These are phyloP conservation scores for Drosophila stalkeri DNA, from an alignment of 2,888 invertebrate species.

Conservation along the genomic window DNA sequence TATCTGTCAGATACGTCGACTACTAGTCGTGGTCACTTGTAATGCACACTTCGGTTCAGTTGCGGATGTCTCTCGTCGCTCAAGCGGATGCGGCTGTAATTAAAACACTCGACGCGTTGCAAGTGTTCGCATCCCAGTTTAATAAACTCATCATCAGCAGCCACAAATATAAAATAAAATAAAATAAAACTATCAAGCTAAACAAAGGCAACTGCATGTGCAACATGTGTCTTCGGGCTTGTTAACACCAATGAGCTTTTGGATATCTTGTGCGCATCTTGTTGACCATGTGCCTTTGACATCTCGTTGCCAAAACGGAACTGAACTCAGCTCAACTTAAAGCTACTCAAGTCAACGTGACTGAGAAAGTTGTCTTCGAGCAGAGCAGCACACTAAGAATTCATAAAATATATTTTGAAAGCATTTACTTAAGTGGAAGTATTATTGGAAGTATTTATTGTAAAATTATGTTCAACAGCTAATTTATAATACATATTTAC, in stretches of 20 bases:
- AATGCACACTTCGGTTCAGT: conserved; percentile 21
- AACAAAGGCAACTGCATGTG: conserved; percentile 11
- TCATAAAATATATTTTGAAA: neutral
- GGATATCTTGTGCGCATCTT: conserved; percentile 6
- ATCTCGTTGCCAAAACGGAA: conserved; percentile 58
- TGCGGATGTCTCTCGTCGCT: conserved; percentile 47
- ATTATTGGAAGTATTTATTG: neutral
- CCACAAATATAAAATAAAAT: conserved; percentile 1
- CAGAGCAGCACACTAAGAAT: neutral
- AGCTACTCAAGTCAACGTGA: conserved; percentile 1
- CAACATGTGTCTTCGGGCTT: conserved; percentile 21
- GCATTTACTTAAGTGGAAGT: neutral
- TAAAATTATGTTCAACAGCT: neutral
- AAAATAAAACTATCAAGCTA: neutral
- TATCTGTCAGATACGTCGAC: conserved; percentile 23
- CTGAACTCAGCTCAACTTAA: conserved; percentile 7
- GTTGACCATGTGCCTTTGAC: conserved; percentile 58
- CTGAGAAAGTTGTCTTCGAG: conserved; percentile 5
- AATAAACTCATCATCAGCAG: conserved; percentile 52
- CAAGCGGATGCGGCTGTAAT: conserved; percentile 55
- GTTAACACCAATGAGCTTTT: conserved; percentile 23
- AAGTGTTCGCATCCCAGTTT: conserved; percentile 18
- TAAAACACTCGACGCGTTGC: conserved; percentile 51
- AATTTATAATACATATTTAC: too few relatives aligned
- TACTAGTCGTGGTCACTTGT: conserved; percentile 25